phyloP scores from a whole-genome alignment of 2,113 vertebrate genomes.

The Erythrocercus mccallii region DNA sequence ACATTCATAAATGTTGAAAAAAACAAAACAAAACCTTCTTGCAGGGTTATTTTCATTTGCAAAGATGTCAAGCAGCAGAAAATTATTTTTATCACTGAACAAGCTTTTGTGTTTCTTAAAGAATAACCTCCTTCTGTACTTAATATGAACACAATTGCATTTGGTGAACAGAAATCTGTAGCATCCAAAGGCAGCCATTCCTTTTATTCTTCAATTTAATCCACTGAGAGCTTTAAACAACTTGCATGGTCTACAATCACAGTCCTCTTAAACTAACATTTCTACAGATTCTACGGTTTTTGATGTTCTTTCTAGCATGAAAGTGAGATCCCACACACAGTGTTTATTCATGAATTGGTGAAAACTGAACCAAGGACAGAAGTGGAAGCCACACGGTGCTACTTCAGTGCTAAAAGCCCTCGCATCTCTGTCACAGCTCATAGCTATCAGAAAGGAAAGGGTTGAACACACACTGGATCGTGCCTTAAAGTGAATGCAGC shows the following conservation, averaged over 20 bases:
- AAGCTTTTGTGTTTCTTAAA: background rate
- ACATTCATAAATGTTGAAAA: background rate
- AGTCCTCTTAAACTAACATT: background rate
- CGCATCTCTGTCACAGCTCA: background rate
- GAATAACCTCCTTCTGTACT: background rate
- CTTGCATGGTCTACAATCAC: background rate
- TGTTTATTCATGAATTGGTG: background rate
- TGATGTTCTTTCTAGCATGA: background rate
- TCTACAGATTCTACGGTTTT: background rate
- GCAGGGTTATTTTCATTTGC: background rate
- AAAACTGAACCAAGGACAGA: background rate
- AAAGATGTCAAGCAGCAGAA: background rate
- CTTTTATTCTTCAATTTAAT: background rate
- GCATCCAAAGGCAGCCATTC: background rate
- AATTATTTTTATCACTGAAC: background rate
- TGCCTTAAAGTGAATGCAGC: background rate
- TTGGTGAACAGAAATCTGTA: background rate
- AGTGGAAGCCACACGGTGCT: background rate
- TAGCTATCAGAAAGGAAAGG: background rate
- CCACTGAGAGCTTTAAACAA: background rate
- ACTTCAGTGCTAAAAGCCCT: background rate
- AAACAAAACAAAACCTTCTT: background rate
- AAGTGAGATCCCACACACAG: background rate
- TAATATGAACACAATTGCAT: background rate
- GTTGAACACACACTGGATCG: accelerated